Evolutionary conservation across 2,113 vertebrate species (phyloP).

Genomic region (Irena cyanogastra): DNA sequence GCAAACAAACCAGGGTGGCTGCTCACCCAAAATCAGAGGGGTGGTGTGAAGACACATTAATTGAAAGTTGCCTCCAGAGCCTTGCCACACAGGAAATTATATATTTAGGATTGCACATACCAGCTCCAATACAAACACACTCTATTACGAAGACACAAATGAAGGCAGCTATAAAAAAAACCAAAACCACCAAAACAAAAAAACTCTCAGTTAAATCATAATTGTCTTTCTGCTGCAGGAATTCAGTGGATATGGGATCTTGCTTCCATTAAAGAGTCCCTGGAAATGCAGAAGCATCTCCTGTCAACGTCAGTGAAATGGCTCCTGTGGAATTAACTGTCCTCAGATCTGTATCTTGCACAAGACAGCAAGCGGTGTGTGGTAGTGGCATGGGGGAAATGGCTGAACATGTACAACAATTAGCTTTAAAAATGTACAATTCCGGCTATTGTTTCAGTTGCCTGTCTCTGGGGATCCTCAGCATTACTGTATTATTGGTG

Average conservation of each 20-base stretch:
- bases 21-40: not conserved
- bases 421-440: conserved; percentile 16
- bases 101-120: not conserved
- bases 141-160: rapidly evolving
- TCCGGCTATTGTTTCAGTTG: conserved; percentile 14
- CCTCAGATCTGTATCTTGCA: not conserved
- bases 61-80: not conserved
- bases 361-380: not conserved
- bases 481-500: conserved; percentile 6
- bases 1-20: not conserved
- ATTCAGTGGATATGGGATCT: not conserved
- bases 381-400: not conserved
- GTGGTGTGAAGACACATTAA: not conserved
- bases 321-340: not conserved
- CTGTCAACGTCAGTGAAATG: not conserved
- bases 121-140: not conserved
- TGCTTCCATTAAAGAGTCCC: not conserved
- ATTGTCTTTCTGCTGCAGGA: not conserved
- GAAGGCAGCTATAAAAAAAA: not conserved
- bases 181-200: rapidly evolving
- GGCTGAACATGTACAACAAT: not conserved
- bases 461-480: not conserved
- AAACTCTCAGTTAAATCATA: not conserved
- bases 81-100: not conserved
- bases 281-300: not conserved